Percentiles rank a stretch among this genome's conserved stretches.
Conservation (phyloP, 2,888 invertebrate genomes). For the Gymnosoma rotundatum region DNA sequence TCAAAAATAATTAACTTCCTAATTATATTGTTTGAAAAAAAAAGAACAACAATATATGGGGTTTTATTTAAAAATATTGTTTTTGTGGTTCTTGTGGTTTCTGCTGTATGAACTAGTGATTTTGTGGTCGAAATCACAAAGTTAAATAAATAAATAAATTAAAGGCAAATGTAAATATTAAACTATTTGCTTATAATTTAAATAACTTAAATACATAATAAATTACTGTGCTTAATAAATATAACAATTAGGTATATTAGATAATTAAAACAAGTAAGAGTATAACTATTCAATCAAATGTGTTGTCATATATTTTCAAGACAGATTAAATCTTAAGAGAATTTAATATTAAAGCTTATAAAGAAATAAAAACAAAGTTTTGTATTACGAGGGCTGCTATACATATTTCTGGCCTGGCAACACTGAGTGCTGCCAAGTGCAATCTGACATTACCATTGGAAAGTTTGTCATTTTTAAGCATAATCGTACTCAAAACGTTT, state of each 20-base stretch:
- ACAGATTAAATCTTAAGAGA: background rate
- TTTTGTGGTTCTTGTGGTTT: slow-evolving; percentile 40
- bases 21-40: slow-evolving; percentile 3
- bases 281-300: no score
- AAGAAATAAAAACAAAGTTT: background rate
- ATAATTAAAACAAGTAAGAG: no score
- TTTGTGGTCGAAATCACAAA: slow-evolving; percentile 55
- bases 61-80: slow-evolving; percentile 25
- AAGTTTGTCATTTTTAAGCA: no score
- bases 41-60: no score
- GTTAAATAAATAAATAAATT: slow-evolving; percentile 34
- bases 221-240: background rate
- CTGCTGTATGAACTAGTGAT: slow-evolving; percentile 34
- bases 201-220: background rate
- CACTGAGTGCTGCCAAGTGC: no score
- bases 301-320: no score
- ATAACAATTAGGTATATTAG: background rate
- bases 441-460: no score
- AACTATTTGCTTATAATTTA: slow-evolving; percentile 6
- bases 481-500: no score
- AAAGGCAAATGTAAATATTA: slow-evolving; percentile 12
- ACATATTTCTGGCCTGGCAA: no score
- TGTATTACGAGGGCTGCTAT: slow-evolving; percentile 6
- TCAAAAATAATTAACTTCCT: slow-evolving; percentile 13
- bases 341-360: no score